Percentiles rank a stretch among this genome's conserved stretches.
Evolutionary conservation across 2,797 vertebrate genomes (phyloP).

Genomic region (Buphagus erythrorhynchus): DNA sequence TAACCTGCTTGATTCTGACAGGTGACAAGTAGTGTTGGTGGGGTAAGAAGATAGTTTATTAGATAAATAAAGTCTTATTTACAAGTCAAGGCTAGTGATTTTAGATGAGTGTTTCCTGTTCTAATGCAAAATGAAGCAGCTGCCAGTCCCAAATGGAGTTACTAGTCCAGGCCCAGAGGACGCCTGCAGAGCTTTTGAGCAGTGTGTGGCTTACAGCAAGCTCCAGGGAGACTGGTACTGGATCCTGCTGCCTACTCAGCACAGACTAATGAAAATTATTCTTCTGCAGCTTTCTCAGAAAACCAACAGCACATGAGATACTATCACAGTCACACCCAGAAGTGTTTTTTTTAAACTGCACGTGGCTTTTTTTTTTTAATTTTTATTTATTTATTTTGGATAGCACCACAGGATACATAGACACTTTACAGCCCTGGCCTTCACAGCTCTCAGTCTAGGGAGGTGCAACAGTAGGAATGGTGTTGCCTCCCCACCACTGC

Average conservation of each 20-base stretch:
- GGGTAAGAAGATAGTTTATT: background rate
- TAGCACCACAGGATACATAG: background rate
- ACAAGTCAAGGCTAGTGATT: background rate
- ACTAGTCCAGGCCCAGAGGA: background rate
- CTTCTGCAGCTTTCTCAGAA: background rate
- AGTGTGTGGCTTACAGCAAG: rapidly evolving
- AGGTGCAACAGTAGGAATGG: background rate
- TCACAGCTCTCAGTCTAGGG: background rate
- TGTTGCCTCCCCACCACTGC: background rate
- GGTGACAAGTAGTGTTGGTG: background rate
- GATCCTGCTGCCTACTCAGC: background rate
- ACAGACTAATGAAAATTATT: rapidly evolving
- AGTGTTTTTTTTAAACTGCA: background rate
- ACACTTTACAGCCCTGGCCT: background rate
- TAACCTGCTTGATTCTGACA: background rate
- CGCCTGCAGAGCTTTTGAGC: background rate
- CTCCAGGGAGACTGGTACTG: background rate
- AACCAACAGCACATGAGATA: background rate
- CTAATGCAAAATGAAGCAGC: background rate
- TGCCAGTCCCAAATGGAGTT: background rate
- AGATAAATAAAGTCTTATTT: background rate
- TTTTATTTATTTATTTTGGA: background rate
- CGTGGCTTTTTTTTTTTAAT: background rate
- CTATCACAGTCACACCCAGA: background rate
- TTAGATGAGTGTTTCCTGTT: background rate